Conservation (phyloP, 2,797 vertebrate genomes). For the Dryobates pubescens region DNA sequence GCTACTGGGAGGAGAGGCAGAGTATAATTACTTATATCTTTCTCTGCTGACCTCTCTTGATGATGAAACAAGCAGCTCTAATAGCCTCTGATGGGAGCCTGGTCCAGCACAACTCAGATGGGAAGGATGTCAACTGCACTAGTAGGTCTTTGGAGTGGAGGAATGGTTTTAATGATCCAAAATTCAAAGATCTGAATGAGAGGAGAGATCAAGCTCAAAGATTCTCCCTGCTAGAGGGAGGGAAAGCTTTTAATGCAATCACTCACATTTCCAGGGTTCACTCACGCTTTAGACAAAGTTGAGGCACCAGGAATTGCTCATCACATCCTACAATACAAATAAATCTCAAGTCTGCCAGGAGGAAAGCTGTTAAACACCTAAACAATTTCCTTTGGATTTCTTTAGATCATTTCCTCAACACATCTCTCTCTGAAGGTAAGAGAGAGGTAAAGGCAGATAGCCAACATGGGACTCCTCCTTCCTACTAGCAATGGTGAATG, state of each 20-base stretch:
- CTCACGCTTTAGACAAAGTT: neutral
- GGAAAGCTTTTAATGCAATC: neutral
- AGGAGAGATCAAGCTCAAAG: constrained; percentile 24
- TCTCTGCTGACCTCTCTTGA: constrained; percentile 13
- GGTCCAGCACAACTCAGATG: neutral
- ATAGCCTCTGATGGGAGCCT: constrained; percentile 36
- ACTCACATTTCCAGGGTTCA: neutral
- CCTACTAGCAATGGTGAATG: accelerated
- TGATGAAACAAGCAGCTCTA: constrained; percentile 26
- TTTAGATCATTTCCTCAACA: constrained; percentile 7
- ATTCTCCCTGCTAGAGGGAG: neutral
- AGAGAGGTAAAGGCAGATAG: neutral
- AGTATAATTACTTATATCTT: constrained; percentile 58
- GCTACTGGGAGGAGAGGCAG: constrained; percentile 10
- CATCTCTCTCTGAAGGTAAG: neutral
- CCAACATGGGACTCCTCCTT: neutral
- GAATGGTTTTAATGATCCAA: constrained; percentile 11
- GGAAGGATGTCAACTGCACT: neutral
- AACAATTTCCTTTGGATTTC: constrained; percentile 31
- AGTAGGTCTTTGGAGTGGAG: neutral
- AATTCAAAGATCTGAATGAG: constrained; percentile 30
- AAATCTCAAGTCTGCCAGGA: constrained; percentile 13
- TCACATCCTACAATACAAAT: constrained; percentile 39
- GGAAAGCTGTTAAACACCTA: constrained; percentile 27
- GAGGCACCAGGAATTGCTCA: constrained; percentile 36